These are phyloP conservation scores for Malurus leucopterus DNA, from an alignment of 2,797 vertebrate species.

Conservation along the genomic window DNA sequence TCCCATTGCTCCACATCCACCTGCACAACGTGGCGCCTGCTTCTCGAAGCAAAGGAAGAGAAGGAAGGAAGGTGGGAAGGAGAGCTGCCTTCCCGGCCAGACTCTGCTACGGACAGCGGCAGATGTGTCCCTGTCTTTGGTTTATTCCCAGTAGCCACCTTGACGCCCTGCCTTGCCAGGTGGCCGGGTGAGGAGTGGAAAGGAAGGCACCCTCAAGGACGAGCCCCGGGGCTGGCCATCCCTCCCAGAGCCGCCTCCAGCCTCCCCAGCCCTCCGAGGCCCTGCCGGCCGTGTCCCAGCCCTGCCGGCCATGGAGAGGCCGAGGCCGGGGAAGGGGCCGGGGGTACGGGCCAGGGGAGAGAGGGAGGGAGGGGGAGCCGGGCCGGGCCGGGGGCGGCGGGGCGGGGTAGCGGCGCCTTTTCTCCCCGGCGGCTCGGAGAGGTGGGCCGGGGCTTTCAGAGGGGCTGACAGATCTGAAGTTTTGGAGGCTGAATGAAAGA, in stretches of 20 bases:
- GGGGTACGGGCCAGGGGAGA: neutral
- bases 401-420: constrained; percentile 23
- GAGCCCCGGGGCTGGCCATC: neutral
- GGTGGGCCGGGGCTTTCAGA: constrained; percentile 66
- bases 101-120: rapidly evolving
- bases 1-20: neutral
- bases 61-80: neutral
- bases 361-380: neutral
- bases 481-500: constrained; percentile 73
- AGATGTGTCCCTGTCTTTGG: rapidly evolving
- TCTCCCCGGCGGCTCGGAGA: constrained; percentile 56
- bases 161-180: neutral
- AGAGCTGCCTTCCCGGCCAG: neutral
- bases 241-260: neutral
- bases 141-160: neutral
- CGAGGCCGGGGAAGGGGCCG: neutral
- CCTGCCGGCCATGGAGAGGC: neutral
- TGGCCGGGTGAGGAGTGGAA: rapidly evolving
- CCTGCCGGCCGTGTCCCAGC: neutral
- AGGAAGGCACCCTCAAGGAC: neutral
- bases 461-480: constrained; percentile 74
- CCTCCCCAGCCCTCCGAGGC: neutral
- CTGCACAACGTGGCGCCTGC: neutral
- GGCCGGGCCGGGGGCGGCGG: neutral
- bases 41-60: neutral